Percentiles rank a stretch among this genome's conserved stretches.
phyloP scores from a whole-genome alignment of 1,140 invertebrate genomes.

The Babylonia areolata region DNA sequence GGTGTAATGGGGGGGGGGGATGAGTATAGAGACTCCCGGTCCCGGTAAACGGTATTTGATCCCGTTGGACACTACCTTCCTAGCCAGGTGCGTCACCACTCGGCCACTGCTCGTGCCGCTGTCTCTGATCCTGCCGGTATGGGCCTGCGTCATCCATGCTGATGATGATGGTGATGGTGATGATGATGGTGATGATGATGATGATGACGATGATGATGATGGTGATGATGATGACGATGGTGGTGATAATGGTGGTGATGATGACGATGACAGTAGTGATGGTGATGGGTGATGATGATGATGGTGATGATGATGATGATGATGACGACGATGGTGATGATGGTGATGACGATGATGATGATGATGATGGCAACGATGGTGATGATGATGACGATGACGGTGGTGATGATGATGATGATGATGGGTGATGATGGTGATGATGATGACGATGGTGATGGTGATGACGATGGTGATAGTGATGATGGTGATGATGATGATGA shows the following conservation, averaged over 20 bases:
- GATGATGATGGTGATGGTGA: slow-evolving; percentile 11
- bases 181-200: slow-evolving; percentile 13
- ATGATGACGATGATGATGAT: not conserved
- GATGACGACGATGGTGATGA: slow-evolving; percentile 11
- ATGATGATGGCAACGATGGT: not conserved
- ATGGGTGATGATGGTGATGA: not conserved
- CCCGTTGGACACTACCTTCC: not conserved
- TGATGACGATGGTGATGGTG: not conserved
- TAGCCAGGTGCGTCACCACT: too few relatives aligned
- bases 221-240: not conserved
- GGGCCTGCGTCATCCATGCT: too few relatives aligned
- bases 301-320: not conserved
- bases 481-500: not conserved
- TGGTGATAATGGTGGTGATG: slow-evolving; percentile 5
- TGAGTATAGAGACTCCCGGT: too few relatives aligned
- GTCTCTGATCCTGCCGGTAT: not conserved
- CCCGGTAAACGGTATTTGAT: too few relatives aligned
- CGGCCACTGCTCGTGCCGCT: not conserved
- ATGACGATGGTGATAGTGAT: not conserved
- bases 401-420: not conserved
- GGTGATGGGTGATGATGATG: too few relatives aligned
- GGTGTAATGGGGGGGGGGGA: too few relatives aligned
- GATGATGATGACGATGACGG: not conserved
- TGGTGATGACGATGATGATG: slow-evolving; percentile 11
- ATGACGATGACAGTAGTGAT: not conserved